Evolutionary conservation across 2,888 invertebrate species (phyloP).

Genomic region (Amblyjoppa proteus): DNA sequence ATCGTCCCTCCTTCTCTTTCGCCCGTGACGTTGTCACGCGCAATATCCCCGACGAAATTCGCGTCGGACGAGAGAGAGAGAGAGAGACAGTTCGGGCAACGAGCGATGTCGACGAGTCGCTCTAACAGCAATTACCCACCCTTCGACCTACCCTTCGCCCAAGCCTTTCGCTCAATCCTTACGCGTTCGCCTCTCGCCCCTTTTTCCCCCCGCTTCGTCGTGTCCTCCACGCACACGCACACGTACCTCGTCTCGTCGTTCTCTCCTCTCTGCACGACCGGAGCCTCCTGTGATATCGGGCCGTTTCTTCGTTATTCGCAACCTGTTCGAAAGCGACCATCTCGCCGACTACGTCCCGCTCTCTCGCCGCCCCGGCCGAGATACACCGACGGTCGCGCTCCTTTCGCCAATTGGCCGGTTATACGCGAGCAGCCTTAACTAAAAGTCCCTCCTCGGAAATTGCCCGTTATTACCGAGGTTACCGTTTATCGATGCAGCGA

Average conservation of each 20-base stretch:
- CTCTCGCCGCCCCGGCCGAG: constrained; percentile 47
- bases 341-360: constrained; percentile 47
- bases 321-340: constrained; percentile 70
- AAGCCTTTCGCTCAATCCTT: constrained; percentile 39
- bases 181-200: constrained; percentile 45
- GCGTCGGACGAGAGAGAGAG: neutral
- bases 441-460: constrained; percentile 83
- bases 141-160: constrained; percentile 53
- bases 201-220: constrained; percentile 9
- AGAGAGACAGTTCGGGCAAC: constrained; percentile 35
- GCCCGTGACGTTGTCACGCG: constrained; percentile 22
- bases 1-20: constrained; percentile 25
- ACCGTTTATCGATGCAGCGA: constrained; percentile 81
- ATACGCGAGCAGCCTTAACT: constrained; percentile 79
- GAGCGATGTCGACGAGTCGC: constrained; percentile 64
- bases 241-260: neutral
- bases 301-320: constrained; percentile 64
- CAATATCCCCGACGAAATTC: constrained; percentile 55
- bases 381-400: constrained; percentile 39
- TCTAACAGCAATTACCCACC: constrained; percentile 71
- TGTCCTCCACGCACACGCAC: constrained; percentile 25
- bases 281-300: constrained; percentile 28
- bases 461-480: constrained; percentile 83
- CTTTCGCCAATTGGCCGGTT: constrained; percentile 67
- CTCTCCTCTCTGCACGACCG: constrained; percentile 52